These are phyloP conservation scores for Nematolebias whitei DNA, from an alignment of 2,113 vertebrate genomes.

Conservation along the genomic window DNA sequence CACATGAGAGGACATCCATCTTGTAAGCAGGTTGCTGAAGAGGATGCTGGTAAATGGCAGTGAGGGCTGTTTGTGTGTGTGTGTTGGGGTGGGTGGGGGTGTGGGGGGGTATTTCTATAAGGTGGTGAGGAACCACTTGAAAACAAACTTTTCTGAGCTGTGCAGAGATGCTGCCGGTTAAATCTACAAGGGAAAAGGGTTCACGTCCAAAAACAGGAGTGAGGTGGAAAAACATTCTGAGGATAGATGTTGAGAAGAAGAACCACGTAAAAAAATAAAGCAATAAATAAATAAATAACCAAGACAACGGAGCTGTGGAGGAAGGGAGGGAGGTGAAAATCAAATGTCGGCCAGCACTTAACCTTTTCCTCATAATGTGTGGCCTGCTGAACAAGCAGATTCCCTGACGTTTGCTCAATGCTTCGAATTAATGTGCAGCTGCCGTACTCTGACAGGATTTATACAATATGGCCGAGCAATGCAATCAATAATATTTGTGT, in stretches of 20 bases:
- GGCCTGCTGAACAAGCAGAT: conserved; percentile 77
- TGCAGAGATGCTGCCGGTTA: conserved; percentile 41
- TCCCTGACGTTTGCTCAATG: conserved; percentile 74
- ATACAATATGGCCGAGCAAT: conserved; percentile 65
- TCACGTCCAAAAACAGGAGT: conserved; percentile 37
- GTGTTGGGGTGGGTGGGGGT: conserved; percentile 28
- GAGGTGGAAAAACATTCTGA: background rate
- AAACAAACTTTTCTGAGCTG: conserved; percentile 57
- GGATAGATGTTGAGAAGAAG: background rate
- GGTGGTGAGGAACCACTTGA: conserved; percentile 30
- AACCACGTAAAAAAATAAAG: too few relatives aligned
- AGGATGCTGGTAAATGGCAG: conserved; percentile 79
- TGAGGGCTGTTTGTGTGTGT: conserved; percentile 36
- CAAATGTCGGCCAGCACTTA: conserved; percentile 72
- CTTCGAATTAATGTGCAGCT: conserved; percentile 73
- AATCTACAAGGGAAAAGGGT: conserved; percentile 53
- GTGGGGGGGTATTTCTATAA: conserved; percentile 14
- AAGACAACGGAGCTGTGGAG: conserved; percentile 9
- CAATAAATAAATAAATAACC: background rate
- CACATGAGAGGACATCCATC: conserved; percentile 81
- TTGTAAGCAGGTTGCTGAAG: conserved; percentile 75
- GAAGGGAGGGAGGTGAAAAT: conserved; percentile 58
- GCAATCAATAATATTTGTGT: conserved; percentile 63
- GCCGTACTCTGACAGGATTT: conserved; percentile 71
- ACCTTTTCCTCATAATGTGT: conserved; percentile 78